Base-by-base conservation (phyloP, 2,888 invertebrate genomes). In the Platycheirus rosarum region DNA sequence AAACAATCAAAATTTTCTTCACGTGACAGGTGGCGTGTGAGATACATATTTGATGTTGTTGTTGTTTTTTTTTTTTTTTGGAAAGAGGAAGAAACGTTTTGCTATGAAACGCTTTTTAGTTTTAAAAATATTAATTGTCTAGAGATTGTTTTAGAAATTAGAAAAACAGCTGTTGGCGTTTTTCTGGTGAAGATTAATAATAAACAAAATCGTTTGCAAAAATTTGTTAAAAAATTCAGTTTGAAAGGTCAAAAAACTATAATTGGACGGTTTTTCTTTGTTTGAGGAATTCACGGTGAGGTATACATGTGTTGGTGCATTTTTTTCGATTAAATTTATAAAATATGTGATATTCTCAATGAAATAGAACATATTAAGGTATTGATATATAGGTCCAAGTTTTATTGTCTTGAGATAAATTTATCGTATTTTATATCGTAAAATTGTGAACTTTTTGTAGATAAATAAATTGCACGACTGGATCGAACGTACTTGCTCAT, bases 11-110 rank as follows among this genome's bases (percentile, higher is more conserved):
- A 48, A 60, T 53, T n/a, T 53, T 60, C 13, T 70, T 70, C 71
- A 77, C 63, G 82, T 82, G 82, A 82, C 73, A 77, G 60, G 71
- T 51, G 63, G 77, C 73, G 82, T 82, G 77, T 44, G 76, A 51
- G 9, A 66, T 60, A 37, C 14, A 14, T 53, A 16, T 4, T 14
- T 23, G n/a, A 48, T n/a, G 35, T 5, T 63, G 8, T 49, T 23
- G 18, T 37, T 40, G 8, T 14, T 53, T 53, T 37, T 11, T 37
- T 13, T 44, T 11, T 23, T 53, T 65, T 20, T 8, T n/a, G n/a
- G n/a, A n/a, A 16, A 20, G 6, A 53, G 42, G 60, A 11, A 29
- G 13, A 68, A 51, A 65, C 57, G 57, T 44, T 16, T 23, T 23
- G 8, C 44, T 62, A 35, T 49, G 6, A 40, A 14, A 62, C 23